These are phyloP conservation scores for Trypoxylon attenuatum DNA, from an alignment of 2,888 invertebrate species.

Conservation along the genomic window DNA sequence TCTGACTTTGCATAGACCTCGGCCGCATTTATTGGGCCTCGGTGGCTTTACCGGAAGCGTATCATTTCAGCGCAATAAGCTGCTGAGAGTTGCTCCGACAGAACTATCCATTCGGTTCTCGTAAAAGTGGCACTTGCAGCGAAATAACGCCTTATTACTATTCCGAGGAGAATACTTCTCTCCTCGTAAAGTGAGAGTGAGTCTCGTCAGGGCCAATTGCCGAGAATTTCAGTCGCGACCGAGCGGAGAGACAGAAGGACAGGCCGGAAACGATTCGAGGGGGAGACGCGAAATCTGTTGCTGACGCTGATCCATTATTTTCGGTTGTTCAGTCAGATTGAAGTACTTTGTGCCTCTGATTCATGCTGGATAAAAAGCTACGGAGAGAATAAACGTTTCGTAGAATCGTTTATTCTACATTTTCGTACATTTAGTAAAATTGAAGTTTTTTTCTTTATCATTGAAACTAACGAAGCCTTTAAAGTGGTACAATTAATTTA, in stretches of 20 bases:
- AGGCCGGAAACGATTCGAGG: neutral
- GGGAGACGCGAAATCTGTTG: too few relatives aligned
- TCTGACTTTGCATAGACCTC: slow-evolving; percentile 7
- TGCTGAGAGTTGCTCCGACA: slow-evolving; percentile 7
- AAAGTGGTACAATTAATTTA: too few relatives aligned
- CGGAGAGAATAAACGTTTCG: too few relatives aligned
- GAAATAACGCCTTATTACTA: slow-evolving; percentile 38
- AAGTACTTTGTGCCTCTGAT: too few relatives aligned
- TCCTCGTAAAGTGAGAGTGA: slow-evolving; percentile 47
- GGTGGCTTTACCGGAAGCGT: slow-evolving; percentile 34
- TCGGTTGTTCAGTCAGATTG: too few relatives aligned
- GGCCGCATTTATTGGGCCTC: neutral
- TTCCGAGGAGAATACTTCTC: slow-evolving; percentile 33
- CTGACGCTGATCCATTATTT: too few relatives aligned
- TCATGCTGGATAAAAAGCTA: too few relatives aligned
- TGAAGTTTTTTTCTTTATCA: too few relatives aligned
- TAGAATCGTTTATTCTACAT: too few relatives aligned
- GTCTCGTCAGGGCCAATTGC: slow-evolving; percentile 15
- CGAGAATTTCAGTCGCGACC: slow-evolving; percentile 14
- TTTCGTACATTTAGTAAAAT: too few relatives aligned
- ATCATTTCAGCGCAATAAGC: slow-evolving; percentile 20
- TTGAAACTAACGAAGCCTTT: too few relatives aligned
- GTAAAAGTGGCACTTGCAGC: slow-evolving; percentile 36
- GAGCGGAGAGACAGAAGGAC: too few relatives aligned
- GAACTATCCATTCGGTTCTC: slow-evolving; percentile 16